A percentile compares a stretch with the other conserved stretches of the same genome.
phyloP scores from a whole-genome alignment of 2,888 invertebrate genomes.

The Conops quadrifasciatus region DNA sequence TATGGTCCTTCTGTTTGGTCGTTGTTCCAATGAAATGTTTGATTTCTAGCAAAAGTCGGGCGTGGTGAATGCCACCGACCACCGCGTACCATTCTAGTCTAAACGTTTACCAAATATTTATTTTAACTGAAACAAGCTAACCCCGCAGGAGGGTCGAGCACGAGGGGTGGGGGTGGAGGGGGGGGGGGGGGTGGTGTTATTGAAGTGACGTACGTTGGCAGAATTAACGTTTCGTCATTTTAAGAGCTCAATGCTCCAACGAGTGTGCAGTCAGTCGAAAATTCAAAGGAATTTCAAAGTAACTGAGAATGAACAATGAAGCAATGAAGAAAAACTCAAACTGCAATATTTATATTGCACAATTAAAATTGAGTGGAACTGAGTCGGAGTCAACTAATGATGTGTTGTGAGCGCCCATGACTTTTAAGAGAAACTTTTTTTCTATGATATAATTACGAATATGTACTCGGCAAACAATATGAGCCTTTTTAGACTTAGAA shows the following conservation, averaged over 20 bases:
- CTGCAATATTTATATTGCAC: not conserved
- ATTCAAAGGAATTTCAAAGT: slow-evolving; percentile 31
- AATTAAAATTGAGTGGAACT: not conserved
- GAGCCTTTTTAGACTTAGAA: too few species aligned
- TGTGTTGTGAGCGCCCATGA: too few species aligned
- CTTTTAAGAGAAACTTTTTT: too few species aligned
- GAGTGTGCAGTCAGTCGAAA: slow-evolving; percentile 30
- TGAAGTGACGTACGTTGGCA: too few species aligned
- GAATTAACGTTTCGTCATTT: slow-evolving; percentile 3
- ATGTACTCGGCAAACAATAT: too few species aligned
- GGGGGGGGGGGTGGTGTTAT: not conserved
- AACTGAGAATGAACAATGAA: not conserved
- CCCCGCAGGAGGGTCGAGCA: not conserved
- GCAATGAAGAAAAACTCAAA: not conserved
- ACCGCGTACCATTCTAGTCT: not conserved
- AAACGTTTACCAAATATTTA: slow-evolving; percentile 31
- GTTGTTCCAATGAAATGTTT: slow-evolving; percentile 22
- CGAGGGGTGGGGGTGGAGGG: not conserved
- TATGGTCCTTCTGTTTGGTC: not conserved
- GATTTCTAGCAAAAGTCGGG: slow-evolving; percentile 29
- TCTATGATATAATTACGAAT: too few species aligned
- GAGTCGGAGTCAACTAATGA: too few species aligned
- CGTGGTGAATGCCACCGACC: slow-evolving; percentile 17
- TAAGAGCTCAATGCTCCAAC: not conserved
- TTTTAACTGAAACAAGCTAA: slow-evolving; percentile 27